Percentiles rank a stretch among this genome's conserved stretches.
phyloP scores from a whole-genome alignment of 2,113 vertebrate genomes.

The Ahaetulla prasina region DNA sequence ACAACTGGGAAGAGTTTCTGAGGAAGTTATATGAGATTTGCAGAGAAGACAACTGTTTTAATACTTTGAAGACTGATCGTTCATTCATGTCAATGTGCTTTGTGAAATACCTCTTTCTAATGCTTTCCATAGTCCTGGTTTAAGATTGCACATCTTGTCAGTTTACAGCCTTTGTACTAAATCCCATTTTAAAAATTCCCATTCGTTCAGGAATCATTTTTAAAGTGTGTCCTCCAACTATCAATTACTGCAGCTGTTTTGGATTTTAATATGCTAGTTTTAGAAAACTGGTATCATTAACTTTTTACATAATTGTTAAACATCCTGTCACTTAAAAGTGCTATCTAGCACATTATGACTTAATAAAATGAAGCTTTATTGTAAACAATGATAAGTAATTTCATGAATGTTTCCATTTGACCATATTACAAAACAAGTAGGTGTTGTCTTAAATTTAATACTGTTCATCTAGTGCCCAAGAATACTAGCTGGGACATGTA shows the following conservation, averaged over 20 bases:
- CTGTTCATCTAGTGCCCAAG: slow-evolving; percentile 49
- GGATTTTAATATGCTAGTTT: slow-evolving; percentile 53
- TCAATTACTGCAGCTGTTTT: background rate
- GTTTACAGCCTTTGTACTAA: slow-evolving; percentile 43
- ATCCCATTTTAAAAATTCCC: slow-evolving; percentile 42
- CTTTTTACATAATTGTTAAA: slow-evolving; percentile 12
- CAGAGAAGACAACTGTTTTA: background rate
- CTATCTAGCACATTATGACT: background rate
- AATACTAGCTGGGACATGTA: slow-evolving; percentile 54
- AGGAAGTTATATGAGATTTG: background rate
- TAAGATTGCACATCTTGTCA: slow-evolving; percentile 40
- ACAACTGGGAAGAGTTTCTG: background rate
- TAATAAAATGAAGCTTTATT: background rate
- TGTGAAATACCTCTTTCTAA: background rate
- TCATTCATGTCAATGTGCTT: background rate
- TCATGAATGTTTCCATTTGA: slow-evolving; percentile 49
- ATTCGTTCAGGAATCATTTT: background rate
- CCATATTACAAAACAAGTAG: slow-evolving; percentile 53
- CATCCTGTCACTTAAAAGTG: slow-evolving; percentile 25
- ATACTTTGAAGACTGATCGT: background rate
- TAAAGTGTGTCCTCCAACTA: background rate
- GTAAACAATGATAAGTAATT: slow-evolving; percentile 21
- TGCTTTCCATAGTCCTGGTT: background rate
- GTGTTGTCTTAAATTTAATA: slow-evolving; percentile 37
- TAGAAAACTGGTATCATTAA: slow-evolving; percentile 46